Evolutionary conservation across 2,797 vertebrate genomes (phyloP).

Genomic region (Muscicapa striata): DNA sequence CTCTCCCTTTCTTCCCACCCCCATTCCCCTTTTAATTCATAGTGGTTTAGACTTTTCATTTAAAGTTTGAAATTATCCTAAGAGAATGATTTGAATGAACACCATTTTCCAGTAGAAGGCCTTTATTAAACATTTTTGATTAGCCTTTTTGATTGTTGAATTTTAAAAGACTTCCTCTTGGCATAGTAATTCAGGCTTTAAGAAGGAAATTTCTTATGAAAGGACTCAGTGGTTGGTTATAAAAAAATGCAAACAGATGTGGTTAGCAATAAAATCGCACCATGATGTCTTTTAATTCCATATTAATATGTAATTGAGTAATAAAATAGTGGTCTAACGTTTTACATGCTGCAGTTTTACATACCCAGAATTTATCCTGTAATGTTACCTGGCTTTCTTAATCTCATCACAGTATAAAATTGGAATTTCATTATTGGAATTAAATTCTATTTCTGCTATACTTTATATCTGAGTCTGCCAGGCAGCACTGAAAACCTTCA

Average conservation of each 20-base stretch:
- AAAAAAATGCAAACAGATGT: constrained; percentile 53
- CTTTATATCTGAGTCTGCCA: neutral
- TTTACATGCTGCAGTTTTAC: constrained; percentile 22
- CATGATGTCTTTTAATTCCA: constrained; percentile 47
- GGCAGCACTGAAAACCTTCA: neutral
- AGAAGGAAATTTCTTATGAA: constrained; percentile 33
- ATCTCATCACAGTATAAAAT: constrained; percentile 25
- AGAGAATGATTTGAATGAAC: neutral
- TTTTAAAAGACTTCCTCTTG: constrained; percentile 30
- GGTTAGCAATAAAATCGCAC: constrained; percentile 37
- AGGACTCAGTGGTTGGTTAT: neutral
- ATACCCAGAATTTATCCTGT: neutral
- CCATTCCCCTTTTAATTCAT: neutral
- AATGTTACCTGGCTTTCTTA: constrained; percentile 26
- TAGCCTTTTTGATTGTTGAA: neutral
- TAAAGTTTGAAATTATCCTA: neutral
- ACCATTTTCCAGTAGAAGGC: neutral
- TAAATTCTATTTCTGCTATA: neutral
- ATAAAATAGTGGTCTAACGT: constrained; percentile 37
- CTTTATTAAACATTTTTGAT: neutral
- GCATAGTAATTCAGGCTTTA: constrained; percentile 6
- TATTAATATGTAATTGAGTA: constrained; percentile 62
- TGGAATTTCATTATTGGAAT: constrained; percentile 27
- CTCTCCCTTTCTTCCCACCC: neutral
- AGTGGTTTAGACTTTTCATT: neutral